Base-by-base conservation (phyloP, 2,888 invertebrate genomes). In the Drosophila histrio region DNA sequence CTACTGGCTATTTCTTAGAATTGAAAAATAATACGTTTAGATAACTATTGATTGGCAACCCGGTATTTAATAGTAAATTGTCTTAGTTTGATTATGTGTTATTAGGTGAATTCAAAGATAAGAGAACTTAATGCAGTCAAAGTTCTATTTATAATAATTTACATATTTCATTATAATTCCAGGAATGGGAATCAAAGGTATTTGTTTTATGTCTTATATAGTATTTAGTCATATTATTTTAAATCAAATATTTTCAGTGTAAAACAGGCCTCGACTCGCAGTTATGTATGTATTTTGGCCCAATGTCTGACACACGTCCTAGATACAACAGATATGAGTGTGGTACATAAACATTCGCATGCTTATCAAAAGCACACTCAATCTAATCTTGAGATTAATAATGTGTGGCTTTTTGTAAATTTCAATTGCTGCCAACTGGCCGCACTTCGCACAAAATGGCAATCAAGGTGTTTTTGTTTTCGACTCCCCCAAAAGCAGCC, bases 331-430 rank as follows among this genome's bases (percentile, higher is more conserved):
- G 58, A 62, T 64, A 60, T 49, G 44, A 50, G 19, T 44, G 47
- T 61, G 60, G 52, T 11, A 44, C 63, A 56, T 64, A 75, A 63
- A 64, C 75, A 63, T 69, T 59, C 36, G 63, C 17, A 34, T 57
- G 77, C 56, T 70, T 86, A 74, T 86, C 81, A 71, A 44, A 67
- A 56, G 61, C 65, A 62, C 58, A 71, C 76, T 79, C 54, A 60
- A 84, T 87, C 85, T 84, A 83, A 87, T 83, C 83, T 87, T 67
- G 63, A 87, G 84, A 84, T 84, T 84, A 84, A 87, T 84, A 79
- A 82, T 79, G 77, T 79, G 77, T 79, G 85, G 82, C 85, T 79
- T 77, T 87, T 65, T 70, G 79, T 73, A 86, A 78, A 84, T 81
- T 78, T 84, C 79, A 87, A 87, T 82, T 82, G 82, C 64, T 43